phyloP scores from a whole-genome alignment of 2,888 invertebrate genomes.

The Mesoligia furuncula region DNA sequence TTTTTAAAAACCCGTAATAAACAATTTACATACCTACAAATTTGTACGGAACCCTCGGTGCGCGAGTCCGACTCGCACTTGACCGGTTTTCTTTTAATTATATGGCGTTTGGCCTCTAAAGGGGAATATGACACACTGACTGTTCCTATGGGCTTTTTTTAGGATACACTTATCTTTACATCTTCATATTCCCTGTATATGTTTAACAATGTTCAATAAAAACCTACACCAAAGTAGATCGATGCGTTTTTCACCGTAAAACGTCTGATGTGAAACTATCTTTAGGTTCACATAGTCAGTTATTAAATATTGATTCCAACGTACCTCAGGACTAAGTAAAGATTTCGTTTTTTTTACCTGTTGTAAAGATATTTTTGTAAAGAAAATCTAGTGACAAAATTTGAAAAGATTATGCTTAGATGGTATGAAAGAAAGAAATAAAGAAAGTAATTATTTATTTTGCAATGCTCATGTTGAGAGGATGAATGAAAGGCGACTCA shows the following conservation, averaged over 20 bases:
- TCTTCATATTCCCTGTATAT: no score
- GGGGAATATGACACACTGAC: conserved; percentile 2
- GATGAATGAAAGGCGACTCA: no score
- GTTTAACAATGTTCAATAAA: background rate
- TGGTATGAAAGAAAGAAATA: no score
- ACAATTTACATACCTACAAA: no score
- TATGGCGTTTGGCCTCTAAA: background rate
- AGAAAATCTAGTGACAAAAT: no score
- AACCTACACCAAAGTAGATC: background rate
- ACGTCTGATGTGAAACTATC: background rate
- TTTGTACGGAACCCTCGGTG: no score
- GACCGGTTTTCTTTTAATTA: background rate
- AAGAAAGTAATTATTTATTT: no score
- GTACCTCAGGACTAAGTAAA: conserved; percentile 35
- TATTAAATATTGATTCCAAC: conserved; percentile 63
- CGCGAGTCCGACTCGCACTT: no score
- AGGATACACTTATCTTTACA: background rate
- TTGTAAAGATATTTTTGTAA: background rate
- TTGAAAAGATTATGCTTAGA: no score
- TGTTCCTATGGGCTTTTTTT: background rate
- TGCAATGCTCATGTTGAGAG: no score
- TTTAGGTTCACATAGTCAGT: conserved; percentile 13
- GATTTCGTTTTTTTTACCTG: background rate
- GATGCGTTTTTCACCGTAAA: background rate
- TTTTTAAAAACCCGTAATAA: no score